phyloP scores from a whole-genome alignment of 2,888 invertebrate genomes.

The Acrobasis repandana region DNA sequence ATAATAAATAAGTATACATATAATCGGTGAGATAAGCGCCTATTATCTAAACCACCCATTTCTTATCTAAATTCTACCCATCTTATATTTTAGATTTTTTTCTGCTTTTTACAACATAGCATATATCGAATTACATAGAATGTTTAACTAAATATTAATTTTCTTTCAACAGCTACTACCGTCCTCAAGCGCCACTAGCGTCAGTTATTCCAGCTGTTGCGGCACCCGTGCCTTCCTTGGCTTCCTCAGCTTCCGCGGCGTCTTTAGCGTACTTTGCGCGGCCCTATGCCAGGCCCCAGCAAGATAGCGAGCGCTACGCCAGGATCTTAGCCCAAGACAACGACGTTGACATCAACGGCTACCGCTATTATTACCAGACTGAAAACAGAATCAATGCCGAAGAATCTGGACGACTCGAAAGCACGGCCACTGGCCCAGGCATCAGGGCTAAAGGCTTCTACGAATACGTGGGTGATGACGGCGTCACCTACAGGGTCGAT shows the following conservation, averaged over 20 bases:
- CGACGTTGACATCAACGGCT: conserved; percentile 76
- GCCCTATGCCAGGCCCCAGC: conserved; percentile 38
- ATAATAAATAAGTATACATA: too few relatives aligned
- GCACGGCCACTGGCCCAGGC: conserved; percentile 76
- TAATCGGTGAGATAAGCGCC: too few relatives aligned
- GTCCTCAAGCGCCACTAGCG: background rate
- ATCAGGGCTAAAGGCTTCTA: conserved; percentile 86
- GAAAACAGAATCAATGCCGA: conserved; percentile 86
- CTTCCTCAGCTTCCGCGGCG: background rate
- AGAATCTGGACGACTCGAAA: conserved; percentile 84
- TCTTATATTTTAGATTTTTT: too few relatives aligned
- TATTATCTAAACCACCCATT: too few relatives aligned
- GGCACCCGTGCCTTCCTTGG: background rate
- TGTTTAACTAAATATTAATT: background rate
- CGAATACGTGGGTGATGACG: conserved; percentile 86
- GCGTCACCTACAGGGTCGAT: conserved; percentile 80
- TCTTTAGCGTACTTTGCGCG: conserved; percentile 26
- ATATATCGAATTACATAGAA: too few relatives aligned
- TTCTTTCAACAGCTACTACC: background rate
- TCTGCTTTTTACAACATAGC: too few relatives aligned
- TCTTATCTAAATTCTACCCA: too few relatives aligned
- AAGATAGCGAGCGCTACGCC: conserved; percentile 74
- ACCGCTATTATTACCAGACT: conserved; percentile 84
- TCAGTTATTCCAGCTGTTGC: background rate
- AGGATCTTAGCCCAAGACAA: conserved; percentile 81